Percentiles rank a stretch among this genome's conserved stretches.
phyloP scores from a whole-genome alignment of 2,888 invertebrate species.

The Heliconius erato region DNA sequence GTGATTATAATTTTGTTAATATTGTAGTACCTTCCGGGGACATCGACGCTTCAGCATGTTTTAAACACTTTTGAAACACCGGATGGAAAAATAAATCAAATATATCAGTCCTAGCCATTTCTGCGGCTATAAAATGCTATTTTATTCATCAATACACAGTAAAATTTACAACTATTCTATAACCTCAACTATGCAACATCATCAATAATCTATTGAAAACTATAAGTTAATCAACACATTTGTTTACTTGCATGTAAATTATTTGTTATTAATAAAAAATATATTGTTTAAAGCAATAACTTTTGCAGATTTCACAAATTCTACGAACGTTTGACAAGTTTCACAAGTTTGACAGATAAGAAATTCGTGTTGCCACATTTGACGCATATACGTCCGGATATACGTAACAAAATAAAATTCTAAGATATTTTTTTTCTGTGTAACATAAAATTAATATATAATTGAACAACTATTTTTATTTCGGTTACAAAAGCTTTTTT shows the following conservation, averaged over 20 bases:
- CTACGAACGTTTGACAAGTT: constrained; percentile 69
- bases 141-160: constrained; percentile 70
- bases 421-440: not conserved
- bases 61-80: constrained; percentile 84
- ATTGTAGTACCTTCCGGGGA: constrained; percentile 73
- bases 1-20: constrained; percentile 5
- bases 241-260: constrained; percentile 6
- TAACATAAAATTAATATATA: not conserved
- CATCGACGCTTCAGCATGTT: constrained; percentile 78
- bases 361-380: constrained; percentile 62
- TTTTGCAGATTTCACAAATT: constrained; percentile 45
- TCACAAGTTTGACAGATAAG: constrained; percentile 55
- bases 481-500: too few relatives aligned
- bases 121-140: constrained; percentile 62
- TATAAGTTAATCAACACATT: constrained; percentile 35
- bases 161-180: constrained; percentile 70
- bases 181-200: constrained; percentile 72
- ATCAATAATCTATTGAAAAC: constrained; percentile 58
- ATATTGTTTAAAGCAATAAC: constrained; percentile 15
- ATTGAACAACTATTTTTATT: not conserved
- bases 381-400: constrained; percentile 56
- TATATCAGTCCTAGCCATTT: constrained; percentile 83
- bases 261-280: constrained; percentile 13
- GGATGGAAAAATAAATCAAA: constrained; percentile 85
- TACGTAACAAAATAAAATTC: constrained; percentile 19